Evolutionary conservation across 2,888 invertebrate species (phyloP).

Genomic region (Philereme transversata): DNA sequence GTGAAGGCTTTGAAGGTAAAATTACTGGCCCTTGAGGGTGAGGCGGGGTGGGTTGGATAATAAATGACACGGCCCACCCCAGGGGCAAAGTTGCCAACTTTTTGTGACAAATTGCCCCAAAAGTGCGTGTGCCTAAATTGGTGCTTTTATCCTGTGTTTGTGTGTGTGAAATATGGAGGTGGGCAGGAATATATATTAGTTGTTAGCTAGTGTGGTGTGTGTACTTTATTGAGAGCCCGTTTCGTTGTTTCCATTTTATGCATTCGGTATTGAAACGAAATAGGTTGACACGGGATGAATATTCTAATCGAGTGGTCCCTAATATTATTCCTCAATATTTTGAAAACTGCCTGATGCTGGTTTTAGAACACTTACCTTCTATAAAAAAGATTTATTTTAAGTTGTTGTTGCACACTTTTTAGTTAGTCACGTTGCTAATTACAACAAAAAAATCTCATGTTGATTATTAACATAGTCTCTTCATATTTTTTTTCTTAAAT

Average conservation of each 20-base stretch:
- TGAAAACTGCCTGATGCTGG: no score
- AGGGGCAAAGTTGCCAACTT: constrained; percentile 75
- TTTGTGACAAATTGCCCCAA: constrained; percentile 81
- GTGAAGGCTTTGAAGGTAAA: constrained; percentile 78
- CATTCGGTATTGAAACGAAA: not conserved
- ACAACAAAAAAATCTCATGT: no score
- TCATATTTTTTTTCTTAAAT: no score
- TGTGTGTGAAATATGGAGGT: constrained; percentile 29
- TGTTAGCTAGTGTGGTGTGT: constrained; percentile 10
- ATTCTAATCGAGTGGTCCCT: no score
- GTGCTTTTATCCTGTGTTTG: constrained; percentile 32
- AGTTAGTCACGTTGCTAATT: no score
- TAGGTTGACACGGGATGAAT: not conserved
- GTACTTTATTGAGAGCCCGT: constrained; percentile 15
- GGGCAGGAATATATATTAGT: constrained; percentile 20
- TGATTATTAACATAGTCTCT: no score
- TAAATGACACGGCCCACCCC: constrained; percentile 68
- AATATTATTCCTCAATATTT: no score
- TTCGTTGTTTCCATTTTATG: constrained; percentile 14
- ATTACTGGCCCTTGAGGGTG: constrained; percentile 77
- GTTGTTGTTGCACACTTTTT: no score
- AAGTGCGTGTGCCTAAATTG: constrained; percentile 69
- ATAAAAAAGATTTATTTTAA: no score
- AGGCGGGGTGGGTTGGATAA: constrained; percentile 51
- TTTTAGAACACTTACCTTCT: no score